These are phyloP conservation scores for Oscheius sp. DNA, from an alignment of 2,888 invertebrate genomes.

Conservation along the genomic window DNA sequence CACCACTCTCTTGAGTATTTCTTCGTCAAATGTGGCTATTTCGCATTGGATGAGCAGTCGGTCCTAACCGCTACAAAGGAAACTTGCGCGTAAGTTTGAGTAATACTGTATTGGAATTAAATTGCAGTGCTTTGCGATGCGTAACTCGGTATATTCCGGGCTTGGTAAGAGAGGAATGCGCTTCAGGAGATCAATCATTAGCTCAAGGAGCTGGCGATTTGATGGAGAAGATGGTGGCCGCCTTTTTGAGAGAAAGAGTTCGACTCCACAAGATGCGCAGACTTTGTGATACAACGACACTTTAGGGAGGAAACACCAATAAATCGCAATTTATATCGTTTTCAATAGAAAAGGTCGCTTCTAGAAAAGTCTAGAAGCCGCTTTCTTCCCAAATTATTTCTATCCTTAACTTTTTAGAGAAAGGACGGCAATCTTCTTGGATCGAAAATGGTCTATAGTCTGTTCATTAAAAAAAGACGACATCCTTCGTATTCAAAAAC, in stretches of 20 bases:
- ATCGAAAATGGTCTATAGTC: no score
- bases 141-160: conserved; percentile 31
- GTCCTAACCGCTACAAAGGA: conserved; percentile 28
- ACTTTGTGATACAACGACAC: conserved; percentile 10
- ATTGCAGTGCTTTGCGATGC: conserved; percentile 28
- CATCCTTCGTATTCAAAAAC: no score
- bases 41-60: conserved; percentile 27
- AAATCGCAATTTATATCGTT: no score
- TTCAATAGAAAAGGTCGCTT: no score
- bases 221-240: conserved; percentile 31
- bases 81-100: conserved; percentile 18
- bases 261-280: conserved; percentile 22
- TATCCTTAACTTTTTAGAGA: no score
- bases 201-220: conserved; percentile 26
- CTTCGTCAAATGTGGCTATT: conserved; percentile 33
- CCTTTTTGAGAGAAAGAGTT: conserved; percentile 26
- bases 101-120: no score
- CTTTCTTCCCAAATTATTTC: no score
- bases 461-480: no score
- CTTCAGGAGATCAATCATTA: conserved; percentile 16
- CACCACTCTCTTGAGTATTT: conserved; percentile 29
- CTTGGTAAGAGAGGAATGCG: conserved; percentile 26
- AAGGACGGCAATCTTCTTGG: no score
- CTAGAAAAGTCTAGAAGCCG: no score
- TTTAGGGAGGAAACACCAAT: not conserved